A percentile compares a stretch with the other conserved stretches of the same genome.
These are phyloP conservation scores for Patella caerulea DNA, from an alignment of 2,888 invertebrate genomes.

Conservation along the genomic window DNA sequence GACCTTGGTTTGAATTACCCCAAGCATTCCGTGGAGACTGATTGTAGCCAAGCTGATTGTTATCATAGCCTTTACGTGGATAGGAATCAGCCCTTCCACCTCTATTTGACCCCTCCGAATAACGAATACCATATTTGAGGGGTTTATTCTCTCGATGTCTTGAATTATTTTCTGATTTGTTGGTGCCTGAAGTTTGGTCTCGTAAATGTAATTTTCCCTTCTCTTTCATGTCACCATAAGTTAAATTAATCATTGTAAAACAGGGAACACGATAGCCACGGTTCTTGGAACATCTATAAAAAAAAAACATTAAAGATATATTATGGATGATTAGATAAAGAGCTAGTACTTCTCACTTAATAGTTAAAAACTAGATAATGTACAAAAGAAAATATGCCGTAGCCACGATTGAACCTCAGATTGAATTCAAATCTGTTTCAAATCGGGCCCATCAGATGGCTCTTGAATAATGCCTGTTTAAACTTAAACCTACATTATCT, in stretches of 20 bases:
- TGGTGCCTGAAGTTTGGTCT: not conserved
- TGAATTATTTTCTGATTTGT: constrained; percentile 4
- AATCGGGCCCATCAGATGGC: too few relatives aligned
- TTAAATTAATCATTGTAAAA: constrained; percentile 77
- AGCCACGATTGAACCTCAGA: too few relatives aligned
- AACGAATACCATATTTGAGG: not conserved
- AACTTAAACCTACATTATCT: too few relatives aligned
- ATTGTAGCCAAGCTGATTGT: not conserved
- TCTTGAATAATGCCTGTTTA: too few relatives aligned
- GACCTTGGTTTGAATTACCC: not conserved
- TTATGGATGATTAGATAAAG: too few relatives aligned
- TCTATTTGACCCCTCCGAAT: not conserved
- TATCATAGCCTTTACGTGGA: not conserved
- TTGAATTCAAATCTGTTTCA: too few relatives aligned
- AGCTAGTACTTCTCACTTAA: too few relatives aligned
- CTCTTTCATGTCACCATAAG: constrained; percentile 74
- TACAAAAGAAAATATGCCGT: too few relatives aligned
- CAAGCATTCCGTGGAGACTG: not conserved
- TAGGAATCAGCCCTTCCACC: not conserved
- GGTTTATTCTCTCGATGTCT: constrained; percentile 21
- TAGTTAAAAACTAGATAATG: too few relatives aligned
- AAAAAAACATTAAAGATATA: not conserved
- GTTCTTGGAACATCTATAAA: constrained; percentile 56
- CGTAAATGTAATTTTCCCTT: constrained; percentile 20
- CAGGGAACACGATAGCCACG: constrained; percentile 75